Evolutionary conservation across 1,140 invertebrate species (phyloP).

Genomic region (Kradibia gibbosae): DNA sequence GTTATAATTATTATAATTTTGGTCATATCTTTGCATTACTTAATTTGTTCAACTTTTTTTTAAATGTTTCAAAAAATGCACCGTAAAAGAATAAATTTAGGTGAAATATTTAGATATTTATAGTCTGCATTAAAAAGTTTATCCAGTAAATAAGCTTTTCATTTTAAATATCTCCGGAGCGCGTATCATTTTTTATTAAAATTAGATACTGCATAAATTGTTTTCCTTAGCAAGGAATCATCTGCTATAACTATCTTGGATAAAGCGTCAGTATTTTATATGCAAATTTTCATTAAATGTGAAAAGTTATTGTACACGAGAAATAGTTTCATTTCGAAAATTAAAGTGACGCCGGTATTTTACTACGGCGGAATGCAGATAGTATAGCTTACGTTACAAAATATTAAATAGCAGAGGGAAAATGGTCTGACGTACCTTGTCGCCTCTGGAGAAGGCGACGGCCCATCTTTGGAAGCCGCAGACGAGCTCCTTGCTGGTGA

Average conservation of each 20-base stretch:
- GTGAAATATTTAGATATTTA: too few species aligned
- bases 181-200: background rate
- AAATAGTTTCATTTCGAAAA: background rate
- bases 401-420: background rate
- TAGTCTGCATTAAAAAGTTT: too few species aligned
- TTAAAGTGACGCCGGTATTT: background rate
- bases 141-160: too few species aligned
- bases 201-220: background rate
- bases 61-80: too few species aligned
- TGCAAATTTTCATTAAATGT: background rate
- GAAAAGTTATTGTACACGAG: background rate
- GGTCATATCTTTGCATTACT: too few species aligned
- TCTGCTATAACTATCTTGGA: background rate
- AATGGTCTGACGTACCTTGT: constrained; percentile 74
- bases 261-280: background rate
- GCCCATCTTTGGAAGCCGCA: constrained; percentile 91
- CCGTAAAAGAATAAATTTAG: too few species aligned
- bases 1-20: too few species aligned
- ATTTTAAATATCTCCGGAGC: too few species aligned
- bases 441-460: constrained; percentile 86
- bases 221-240: background rate
- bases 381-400: background rate
- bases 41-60: too few species aligned
- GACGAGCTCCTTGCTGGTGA: constrained; percentile 87
- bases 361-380: background rate